These are phyloP conservation scores for Sminthurides bifidus DNA, from an alignment of 1,140 invertebrate species.

Conservation along the genomic window DNA sequence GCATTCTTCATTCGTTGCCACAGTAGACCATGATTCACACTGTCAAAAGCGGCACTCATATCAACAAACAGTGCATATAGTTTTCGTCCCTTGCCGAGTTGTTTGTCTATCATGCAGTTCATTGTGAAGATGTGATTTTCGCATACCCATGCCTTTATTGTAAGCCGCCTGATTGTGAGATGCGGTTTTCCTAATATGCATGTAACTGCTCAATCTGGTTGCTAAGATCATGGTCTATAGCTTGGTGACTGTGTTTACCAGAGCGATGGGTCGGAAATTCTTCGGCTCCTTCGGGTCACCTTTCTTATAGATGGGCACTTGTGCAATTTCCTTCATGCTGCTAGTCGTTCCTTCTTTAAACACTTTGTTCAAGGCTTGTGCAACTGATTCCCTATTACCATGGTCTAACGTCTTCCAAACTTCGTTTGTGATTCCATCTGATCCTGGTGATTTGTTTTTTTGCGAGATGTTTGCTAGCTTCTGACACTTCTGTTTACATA, in stretches of 20 bases:
- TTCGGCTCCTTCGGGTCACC: too few species aligned
- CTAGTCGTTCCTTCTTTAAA: too few species aligned
- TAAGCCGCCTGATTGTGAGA: conserved; percentile 33
- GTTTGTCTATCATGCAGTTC: conserved; percentile 9
- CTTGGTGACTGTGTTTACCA: conserved; percentile 31
- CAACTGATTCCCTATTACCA: too few species aligned
- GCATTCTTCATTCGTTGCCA: conserved; percentile 11
- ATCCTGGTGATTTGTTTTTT: too few species aligned
- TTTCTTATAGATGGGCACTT: too few species aligned
- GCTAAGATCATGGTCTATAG: conserved; percentile 29
- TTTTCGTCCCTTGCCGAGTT: background rate
- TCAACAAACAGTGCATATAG: conserved; percentile 16
- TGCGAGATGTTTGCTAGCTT: too few species aligned
- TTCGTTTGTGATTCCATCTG: too few species aligned
- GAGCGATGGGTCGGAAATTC: too few species aligned
- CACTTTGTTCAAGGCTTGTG: too few species aligned
- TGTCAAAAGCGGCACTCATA: conserved; percentile 17
- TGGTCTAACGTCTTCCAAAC: too few species aligned
- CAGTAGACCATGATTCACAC: conserved; percentile 2
- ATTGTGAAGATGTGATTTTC: conserved; percentile 32
- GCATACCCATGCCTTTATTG: conserved; percentile 23
- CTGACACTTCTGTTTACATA: too few species aligned
- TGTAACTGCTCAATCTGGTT: conserved; percentile 25
- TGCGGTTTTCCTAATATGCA: conserved; percentile 21
- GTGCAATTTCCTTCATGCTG: too few species aligned